These are phyloP conservation scores for Cinclus cinclus DNA, from an alignment of 2,113 vertebrate species.

Conservation along the genomic window DNA sequence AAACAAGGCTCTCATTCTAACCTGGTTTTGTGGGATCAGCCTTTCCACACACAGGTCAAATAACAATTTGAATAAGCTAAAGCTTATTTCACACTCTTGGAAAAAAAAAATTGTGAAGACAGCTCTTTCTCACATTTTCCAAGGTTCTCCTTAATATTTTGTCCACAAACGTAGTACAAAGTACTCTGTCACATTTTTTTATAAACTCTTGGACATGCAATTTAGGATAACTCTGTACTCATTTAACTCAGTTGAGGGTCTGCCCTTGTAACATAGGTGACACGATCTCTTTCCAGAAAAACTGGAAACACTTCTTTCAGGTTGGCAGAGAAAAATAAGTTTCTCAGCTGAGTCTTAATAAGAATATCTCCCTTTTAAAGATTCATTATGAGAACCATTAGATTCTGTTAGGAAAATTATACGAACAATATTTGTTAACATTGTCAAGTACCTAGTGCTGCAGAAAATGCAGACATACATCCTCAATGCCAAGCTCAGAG, in stretches of 20 bases:
- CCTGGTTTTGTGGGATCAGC: background rate
- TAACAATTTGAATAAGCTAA: background rate
- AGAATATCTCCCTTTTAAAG: conserved; percentile 3
- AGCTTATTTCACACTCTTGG: background rate
- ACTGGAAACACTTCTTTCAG: background rate
- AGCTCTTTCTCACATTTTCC: background rate
- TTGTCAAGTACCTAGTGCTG: background rate
- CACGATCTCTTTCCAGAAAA: background rate
- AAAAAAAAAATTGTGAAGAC: background rate
- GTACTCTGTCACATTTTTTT: background rate
- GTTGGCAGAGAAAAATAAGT: conserved; percentile 42
- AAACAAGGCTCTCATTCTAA: background rate
- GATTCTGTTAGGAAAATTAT: background rate
- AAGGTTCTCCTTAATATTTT: background rate
- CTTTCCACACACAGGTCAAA: background rate
- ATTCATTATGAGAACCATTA: conserved; percentile 10
- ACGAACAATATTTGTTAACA: background rate
- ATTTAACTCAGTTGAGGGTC: background rate
- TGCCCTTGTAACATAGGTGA: background rate
- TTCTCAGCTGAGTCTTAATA: conserved; percentile 25
- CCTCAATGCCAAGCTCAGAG: background rate
- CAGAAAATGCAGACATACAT: background rate
- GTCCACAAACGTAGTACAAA: background rate
- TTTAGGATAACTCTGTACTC: background rate
- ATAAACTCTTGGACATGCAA: background rate